Percentiles rank a stretch among this genome's conserved stretches.
Conservation (phyloP, 1,140 invertebrate genomes). For the Drosophila lacteicornis region DNA sequence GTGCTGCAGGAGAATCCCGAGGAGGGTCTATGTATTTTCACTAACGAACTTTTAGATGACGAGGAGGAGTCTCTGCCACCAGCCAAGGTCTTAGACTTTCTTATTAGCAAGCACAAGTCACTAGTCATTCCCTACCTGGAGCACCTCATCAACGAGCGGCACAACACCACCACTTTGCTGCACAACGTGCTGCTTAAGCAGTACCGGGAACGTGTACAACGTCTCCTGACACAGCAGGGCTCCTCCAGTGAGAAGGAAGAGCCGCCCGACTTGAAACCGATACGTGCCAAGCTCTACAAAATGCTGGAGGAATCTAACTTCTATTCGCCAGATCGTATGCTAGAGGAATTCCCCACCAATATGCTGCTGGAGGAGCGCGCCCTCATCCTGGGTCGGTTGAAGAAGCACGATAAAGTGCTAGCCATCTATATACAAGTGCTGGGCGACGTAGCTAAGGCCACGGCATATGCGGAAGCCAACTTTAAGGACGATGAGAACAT, state of each 20-base stretch:
- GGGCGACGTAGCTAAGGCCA: slow-evolving; percentile 93
- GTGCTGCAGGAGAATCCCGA: slow-evolving; percentile 94
- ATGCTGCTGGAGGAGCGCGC: slow-evolving; percentile 96
- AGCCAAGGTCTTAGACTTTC: slow-evolving; percentile 94
- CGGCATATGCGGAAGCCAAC: slow-evolving; percentile 93
- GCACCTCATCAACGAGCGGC: slow-evolving; percentile 96
- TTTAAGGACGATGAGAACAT: slow-evolving; percentile 88
- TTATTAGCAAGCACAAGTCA: slow-evolving; percentile 91
- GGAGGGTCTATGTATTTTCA: slow-evolving; percentile 97
- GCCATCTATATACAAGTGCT: slow-evolving; percentile 94
- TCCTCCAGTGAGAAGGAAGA: slow-evolving; percentile 31
- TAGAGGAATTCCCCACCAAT: slow-evolving; percentile 94
- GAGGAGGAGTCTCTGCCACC: slow-evolving; percentile 93
- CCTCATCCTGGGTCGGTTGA: slow-evolving; percentile 94
- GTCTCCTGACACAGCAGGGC: slow-evolving; percentile 32
- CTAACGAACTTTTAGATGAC: slow-evolving; percentile 90
- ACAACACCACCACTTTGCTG: slow-evolving; percentile 93
- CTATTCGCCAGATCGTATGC: slow-evolving; percentile 95
- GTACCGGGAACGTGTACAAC: slow-evolving; percentile 89
- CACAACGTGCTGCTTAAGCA: slow-evolving; percentile 96
- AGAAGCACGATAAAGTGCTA: slow-evolving; percentile 96
- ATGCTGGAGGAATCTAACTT: slow-evolving; percentile 94
- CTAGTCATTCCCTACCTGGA: slow-evolving; percentile 97
- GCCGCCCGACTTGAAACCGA: slow-evolving; percentile 23
- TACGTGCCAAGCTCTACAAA: slow-evolving; percentile 90